These are phyloP conservation scores for Eupithecia inturbata DNA, from an alignment of 2,888 invertebrate species.

Conservation along the genomic window DNA sequence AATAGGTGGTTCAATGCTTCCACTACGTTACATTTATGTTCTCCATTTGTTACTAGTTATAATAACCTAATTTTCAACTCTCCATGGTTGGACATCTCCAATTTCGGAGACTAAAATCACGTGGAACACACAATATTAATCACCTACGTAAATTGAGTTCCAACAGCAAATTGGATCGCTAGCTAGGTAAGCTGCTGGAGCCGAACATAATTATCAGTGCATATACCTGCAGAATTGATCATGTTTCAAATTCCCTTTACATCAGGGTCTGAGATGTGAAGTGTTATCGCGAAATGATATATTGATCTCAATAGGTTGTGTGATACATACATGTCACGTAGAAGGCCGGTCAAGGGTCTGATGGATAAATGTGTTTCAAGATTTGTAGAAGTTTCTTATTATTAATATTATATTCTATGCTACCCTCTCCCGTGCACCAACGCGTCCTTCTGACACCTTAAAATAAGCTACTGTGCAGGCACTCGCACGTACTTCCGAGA, in stretches of 20 bases:
- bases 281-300: background rate
- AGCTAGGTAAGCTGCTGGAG: constrained; percentile 1
- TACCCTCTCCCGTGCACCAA: too few species aligned
- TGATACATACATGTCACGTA: background rate
- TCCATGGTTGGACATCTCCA: background rate
- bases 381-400: background rate
- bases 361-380: background rate
- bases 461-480: too few species aligned
- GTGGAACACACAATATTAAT: background rate
- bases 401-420: background rate
- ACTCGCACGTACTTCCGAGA: too few species aligned
- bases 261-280: background rate
- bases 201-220: background rate
- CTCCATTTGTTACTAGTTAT: background rate
- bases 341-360: background rate
- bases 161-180: constrained; percentile 4
- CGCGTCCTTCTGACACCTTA: too few species aligned
- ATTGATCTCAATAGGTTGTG: background rate
- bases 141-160: background rate
- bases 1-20: background rate
- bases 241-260: constrained; percentile 14
- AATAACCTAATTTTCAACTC: background rate
- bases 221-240: constrained; percentile 17
- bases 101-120: background rate
- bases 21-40: background rate